Percentiles rank a stretch among this genome's conserved stretches.
phyloP scores from a whole-genome alignment of 1,140 invertebrate species.

The Ephestia elutella region DNA sequence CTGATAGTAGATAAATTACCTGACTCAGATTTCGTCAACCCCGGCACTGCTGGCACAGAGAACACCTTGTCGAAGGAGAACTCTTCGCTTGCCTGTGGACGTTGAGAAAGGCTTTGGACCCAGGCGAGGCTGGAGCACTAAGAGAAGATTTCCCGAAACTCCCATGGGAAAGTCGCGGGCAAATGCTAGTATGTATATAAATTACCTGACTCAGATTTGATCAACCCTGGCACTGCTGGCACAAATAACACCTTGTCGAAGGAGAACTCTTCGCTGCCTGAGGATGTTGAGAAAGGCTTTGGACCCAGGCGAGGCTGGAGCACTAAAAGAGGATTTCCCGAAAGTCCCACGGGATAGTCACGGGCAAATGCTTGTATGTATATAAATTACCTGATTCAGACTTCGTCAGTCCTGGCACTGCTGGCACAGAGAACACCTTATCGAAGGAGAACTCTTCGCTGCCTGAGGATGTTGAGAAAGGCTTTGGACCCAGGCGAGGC shows the following conservation, averaged over 20 bases:
- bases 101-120: no score
- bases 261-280: constrained; percentile 82
- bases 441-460: constrained; percentile 85
- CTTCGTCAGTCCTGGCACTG: constrained; percentile 76
- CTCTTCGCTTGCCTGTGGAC: no score
- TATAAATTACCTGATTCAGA: constrained; percentile 46
- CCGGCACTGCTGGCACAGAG: constrained; percentile 82
- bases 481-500: constrained; percentile 88
- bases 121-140: constrained; percentile 88
- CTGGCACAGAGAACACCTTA: constrained; percentile 85
- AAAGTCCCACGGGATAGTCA: no score
- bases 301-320: constrained; percentile 88
- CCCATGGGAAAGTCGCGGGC: no score
- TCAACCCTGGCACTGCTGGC: constrained; percentile 79
- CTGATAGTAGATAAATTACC: constrained; percentile 38
- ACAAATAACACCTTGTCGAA: constrained; percentile 88
- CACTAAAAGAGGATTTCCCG: no score
- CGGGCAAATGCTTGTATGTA: no score
- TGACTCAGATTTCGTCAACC: constrained; percentile 55
- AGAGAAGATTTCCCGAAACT: no score
- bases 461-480: constrained; percentile 83
- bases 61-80: constrained; percentile 88
- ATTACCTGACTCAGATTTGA: constrained; percentile 53
- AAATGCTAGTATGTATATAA: background rate
- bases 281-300: no score